These are phyloP conservation scores for Sandelia bainsii DNA, from an alignment of 2,797 vertebrate species.

Conservation along the genomic window DNA sequence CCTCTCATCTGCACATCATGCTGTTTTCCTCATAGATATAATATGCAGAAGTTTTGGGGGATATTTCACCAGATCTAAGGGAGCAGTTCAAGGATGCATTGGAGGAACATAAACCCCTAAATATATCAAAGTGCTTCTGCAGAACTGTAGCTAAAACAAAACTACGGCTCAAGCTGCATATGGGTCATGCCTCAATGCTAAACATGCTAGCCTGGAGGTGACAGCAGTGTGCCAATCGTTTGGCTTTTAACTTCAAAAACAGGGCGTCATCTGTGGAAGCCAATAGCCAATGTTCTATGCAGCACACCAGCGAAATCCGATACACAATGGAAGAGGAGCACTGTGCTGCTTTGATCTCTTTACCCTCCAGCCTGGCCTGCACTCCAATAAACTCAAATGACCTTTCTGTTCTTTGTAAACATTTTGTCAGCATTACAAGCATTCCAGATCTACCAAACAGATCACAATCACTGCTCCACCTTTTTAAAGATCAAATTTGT, in stretches of 20 bases:
- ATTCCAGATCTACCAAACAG: neutral
- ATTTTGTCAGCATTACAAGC: constrained; percentile 6
- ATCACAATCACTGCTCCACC: neutral
- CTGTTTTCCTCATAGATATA: constrained; percentile 5
- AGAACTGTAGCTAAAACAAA: neutral
- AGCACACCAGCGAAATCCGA: constrained; percentile 56
- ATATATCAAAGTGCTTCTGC: neutral
- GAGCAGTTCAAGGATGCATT: neutral
- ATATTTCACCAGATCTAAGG: neutral
- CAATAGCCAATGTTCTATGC: constrained; percentile 27
- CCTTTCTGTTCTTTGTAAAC: constrained; percentile 18
- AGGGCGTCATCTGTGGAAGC: constrained; percentile 37
- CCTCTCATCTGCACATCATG: constrained; percentile 23
- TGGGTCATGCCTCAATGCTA: neutral
- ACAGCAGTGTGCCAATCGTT: constrained; percentile 15
- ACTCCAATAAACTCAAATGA: constrained; percentile 30
- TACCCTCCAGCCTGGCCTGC: constrained; percentile 23
- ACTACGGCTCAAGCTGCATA: neutral
- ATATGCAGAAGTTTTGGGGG: neutral
- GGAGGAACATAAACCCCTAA: neutral
- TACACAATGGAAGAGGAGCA: constrained; percentile 37
- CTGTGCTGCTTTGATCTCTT: constrained; percentile 39
- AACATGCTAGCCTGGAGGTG: neutral
- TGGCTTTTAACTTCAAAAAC: constrained; percentile 29
- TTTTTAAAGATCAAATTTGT: neutral